Base-by-base conservation (phyloP, 1,140 invertebrate species). In the Eufriesea mexicana region DNA sequence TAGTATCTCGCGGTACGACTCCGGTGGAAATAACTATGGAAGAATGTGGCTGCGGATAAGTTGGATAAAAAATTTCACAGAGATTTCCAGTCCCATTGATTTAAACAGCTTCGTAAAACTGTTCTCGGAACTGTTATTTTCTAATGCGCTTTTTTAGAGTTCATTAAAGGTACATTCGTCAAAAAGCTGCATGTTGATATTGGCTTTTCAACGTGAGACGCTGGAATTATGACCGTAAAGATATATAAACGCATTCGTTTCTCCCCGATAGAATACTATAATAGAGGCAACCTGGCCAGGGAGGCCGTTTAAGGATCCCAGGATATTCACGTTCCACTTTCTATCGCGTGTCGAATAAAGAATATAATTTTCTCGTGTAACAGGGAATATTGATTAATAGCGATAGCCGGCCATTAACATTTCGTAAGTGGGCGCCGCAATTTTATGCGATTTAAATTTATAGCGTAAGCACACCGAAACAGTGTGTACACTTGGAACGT, bases 181-280 rank as follows among this genome's bases (percentile, higher is more conserved):
- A 20, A 7, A n/a, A 25, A 25, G 20, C 28, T 25, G 18, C 8
- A 25, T 23, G 49, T 51, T 51, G 59, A 51, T 23, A 49, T 8
- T n/a, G 20, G 14, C 12, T 28, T 76, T 35, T 76, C 45, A 62
- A 10, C 55, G 25, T 16, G 57, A 75, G 45, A 61, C 18, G 10
- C 35, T 62, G 66, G 66, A 66, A 66, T 54, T 54, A 54, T 16
- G 64, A 66, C 35, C 77, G 54, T 71, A 61, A 61, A 79, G 25
- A 18, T 35, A 49, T 35, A 35, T 2, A 59, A 67, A 57, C 5
- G 51, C 23, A 6, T 79, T 71, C 42, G 25, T 4, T 47, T 45
- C 12, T 9, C 67, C 20, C 4, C 1, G 6, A 20, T 35, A 35
- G 54, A 12, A n/a, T 42, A 45, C 10, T 28, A 35, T 25, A 77